phyloP scores from a whole-genome alignment of 1,140 invertebrate genomes.

The Harlomillsia oculata region DNA sequence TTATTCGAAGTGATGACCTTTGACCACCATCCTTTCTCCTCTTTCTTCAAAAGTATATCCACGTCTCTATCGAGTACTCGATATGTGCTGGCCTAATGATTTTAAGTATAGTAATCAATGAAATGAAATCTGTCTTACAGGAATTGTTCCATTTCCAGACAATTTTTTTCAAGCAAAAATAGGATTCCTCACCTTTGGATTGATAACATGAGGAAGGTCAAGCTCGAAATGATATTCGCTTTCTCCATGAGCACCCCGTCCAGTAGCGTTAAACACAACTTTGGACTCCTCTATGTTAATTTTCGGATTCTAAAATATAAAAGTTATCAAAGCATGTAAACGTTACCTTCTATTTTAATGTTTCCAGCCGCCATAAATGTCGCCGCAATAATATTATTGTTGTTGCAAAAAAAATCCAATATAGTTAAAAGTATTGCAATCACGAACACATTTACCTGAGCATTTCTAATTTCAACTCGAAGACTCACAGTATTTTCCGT shows the following conservation, averaged over 20 bases:
- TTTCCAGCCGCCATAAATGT: no score
- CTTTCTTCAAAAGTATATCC: conserved; percentile 64
- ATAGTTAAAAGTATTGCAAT: background rate
- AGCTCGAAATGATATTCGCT: conserved; percentile 58
- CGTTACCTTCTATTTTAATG: no score
- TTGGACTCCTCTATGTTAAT: conserved; percentile 40
- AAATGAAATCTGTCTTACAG: background rate
- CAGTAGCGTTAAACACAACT: conserved; percentile 39
- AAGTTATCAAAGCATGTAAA: background rate
- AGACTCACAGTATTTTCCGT: conserved; percentile 62
- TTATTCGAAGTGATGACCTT: conserved; percentile 61
- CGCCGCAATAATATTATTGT: no score
- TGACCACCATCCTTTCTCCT: conserved; percentile 65
- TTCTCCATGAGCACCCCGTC: conserved; percentile 40
- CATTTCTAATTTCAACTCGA: conserved; percentile 75
- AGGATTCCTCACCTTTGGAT: conserved; percentile 52
- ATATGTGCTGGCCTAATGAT: conserved; percentile 43
- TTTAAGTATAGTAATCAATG: background rate
- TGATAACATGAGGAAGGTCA: conserved; percentile 57
- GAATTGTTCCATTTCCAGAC: background rate
- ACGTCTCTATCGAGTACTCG: conserved; percentile 65
- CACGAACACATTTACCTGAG: conserved; percentile 47
- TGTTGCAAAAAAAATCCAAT: no score
- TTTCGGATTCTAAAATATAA: conserved; percentile 37
- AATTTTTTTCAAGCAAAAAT: conserved; percentile 9